Evolutionary conservation across 1,140 invertebrate species (phyloP), one percentile per base, ranked within the genome.

Genomic region (Calycopis cecrops): DNA sequence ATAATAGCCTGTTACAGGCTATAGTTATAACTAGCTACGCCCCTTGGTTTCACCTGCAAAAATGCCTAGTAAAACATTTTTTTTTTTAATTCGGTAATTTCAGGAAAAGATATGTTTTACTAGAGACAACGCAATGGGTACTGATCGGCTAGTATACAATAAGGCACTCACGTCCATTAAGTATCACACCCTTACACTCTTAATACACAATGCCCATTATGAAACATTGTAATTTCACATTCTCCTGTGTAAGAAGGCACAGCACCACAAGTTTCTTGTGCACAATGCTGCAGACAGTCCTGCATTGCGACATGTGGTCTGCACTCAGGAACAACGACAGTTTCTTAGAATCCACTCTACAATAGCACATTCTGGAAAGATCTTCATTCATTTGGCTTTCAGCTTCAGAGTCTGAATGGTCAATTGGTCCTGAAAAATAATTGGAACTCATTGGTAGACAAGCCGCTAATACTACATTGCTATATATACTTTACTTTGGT

Each of bases 191-290:
- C 16, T 18, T 16, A n/a, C 10, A 3, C 12, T 14, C 33, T 68
- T 65, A 86, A 73, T 76, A 86, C 7, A 84, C 76, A 66, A 88
- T 88, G 0, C 84, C 81, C 54, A 70, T 81, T 47, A 88, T 87
- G 72, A 86, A 88, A 66, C 84, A 88, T 59, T 88, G 78, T 51
- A 88, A 69, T 16, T 78, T 76, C 0, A 88, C 78, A 72, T 82
- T 79, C 48, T 85, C 81, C 55, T 87, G 73, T 1, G 85, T 87
- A 4, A 86, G 74, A 21, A 88, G 65, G 50, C 82, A 79, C 47
- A 88, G 54, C 37, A 77, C 73, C 0, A 85, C 72, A 17, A 88
- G 49, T 57, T 73, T 82, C 54, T 81, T 87, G 47, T 88, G 79
- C n/a, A 84, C 70, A 21, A 88, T 78, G 59, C 78, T 85, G 52